These are phyloP conservation scores for Typhlichthys subterraneus DNA, from an alignment of 2,797 vertebrate species.

Conservation along the genomic window DNA sequence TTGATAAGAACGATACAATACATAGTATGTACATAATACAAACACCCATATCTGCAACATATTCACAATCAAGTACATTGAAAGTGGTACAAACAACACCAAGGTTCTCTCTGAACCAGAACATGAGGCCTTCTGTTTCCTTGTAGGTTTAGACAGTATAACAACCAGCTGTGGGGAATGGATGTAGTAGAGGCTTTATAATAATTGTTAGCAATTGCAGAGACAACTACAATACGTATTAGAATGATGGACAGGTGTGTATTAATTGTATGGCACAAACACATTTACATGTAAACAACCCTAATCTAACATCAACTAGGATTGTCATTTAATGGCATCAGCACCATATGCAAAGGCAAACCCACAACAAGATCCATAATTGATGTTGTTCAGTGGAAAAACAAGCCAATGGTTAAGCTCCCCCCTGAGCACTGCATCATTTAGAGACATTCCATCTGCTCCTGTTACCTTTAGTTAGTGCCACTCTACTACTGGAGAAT, in stretches of 20 bases:
- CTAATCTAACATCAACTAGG: background rate
- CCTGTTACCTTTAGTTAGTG: background rate
- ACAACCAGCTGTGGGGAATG: background rate
- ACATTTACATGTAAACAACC: background rate
- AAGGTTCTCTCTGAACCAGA: background rate
- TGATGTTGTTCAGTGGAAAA: slow-evolving; percentile 42
- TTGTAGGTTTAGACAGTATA: slow-evolving; percentile 1
- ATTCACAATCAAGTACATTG: background rate
- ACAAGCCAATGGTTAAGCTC: slow-evolving; percentile 31
- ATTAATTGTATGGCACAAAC: background rate
- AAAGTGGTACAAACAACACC: slow-evolving; percentile 10
- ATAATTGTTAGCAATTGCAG: background rate
- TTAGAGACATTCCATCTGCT: slow-evolving; percentile 40
- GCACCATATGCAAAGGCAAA: background rate
- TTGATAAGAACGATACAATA: too few species aligned
- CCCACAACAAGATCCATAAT: slow-evolving; percentile 35
- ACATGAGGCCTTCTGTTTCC: background rate
- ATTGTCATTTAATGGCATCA: background rate
- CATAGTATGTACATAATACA: too few species aligned
- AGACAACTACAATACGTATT: background rate
- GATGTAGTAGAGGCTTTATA: background rate
- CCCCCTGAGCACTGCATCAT: slow-evolving; percentile 57
- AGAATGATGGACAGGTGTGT: too few species aligned
- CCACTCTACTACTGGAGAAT: background rate
- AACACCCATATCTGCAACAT: too few species aligned